A percentile compares a stretch with the other conserved stretches of the same genome.
phyloP scores from a whole-genome alignment of 2,888 invertebrate species.

The Dione vanillae region DNA sequence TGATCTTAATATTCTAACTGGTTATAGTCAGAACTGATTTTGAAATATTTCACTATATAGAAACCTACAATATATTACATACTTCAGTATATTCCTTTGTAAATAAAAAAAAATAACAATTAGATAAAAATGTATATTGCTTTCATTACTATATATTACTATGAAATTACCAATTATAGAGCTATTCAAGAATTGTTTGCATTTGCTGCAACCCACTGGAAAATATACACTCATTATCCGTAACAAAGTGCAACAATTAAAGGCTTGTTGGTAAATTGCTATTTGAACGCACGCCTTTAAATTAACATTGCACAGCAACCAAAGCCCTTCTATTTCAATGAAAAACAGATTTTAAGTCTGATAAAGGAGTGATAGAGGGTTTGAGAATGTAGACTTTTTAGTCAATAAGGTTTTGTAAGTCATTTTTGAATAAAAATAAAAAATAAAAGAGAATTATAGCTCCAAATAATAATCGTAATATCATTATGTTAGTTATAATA shows the following conservation, averaged over 20 bases:
- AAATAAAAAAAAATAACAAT: background rate
- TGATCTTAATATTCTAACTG: no score
- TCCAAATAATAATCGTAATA: no score
- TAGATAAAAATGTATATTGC: background rate
- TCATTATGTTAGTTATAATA: no score
- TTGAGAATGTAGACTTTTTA: background rate
- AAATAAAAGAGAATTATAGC: no score
- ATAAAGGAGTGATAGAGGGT: background rate
- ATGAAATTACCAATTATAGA: constrained; percentile 17
- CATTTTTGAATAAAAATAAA: no score
- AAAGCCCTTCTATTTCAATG: constrained; percentile 27
- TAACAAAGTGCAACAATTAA: constrained; percentile 46
- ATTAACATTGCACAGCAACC: constrained; percentile 36
- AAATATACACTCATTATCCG: constrained; percentile 42
- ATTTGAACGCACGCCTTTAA: constrained; percentile 45
- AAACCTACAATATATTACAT: background rate
- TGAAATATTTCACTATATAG: background rate
- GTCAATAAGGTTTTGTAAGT: background rate
- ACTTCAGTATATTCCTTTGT: background rate
- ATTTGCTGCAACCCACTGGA: constrained; percentile 18
- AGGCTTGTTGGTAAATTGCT: constrained; percentile 44
- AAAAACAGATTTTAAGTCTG: constrained; percentile 27
- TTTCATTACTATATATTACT: background rate
- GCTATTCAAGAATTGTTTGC: constrained; percentile 22
- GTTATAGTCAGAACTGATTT: no score